These are phyloP conservation scores for Cromileptes altivelis DNA, from an alignment of 2,113 vertebrate species.

Conservation along the genomic window DNA sequence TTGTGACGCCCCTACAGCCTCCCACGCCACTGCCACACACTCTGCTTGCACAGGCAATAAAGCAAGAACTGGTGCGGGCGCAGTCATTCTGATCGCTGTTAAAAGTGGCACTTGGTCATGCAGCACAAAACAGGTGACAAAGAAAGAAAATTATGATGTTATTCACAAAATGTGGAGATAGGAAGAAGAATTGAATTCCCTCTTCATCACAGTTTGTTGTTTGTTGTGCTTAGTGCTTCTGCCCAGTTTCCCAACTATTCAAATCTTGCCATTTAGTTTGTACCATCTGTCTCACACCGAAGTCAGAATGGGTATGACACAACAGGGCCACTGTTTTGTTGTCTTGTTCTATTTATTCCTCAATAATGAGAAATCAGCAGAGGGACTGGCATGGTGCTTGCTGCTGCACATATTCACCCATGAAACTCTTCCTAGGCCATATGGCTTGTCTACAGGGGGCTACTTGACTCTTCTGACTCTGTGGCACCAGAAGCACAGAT, in stretches of 20 bases:
- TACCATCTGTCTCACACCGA: conserved; percentile 83
- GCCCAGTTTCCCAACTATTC: conserved; percentile 68
- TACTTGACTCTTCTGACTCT: conserved; percentile 75
- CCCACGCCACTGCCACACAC: conserved; percentile 70
- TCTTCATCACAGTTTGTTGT: conserved; percentile 60
- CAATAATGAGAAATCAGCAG: conserved; percentile 84
- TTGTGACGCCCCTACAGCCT: conserved; percentile 61
- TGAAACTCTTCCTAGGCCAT: conserved; percentile 79
- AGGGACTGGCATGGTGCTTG: conserved; percentile 74
- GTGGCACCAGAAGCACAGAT: conserved; percentile 59
- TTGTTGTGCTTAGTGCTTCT: conserved; percentile 67
- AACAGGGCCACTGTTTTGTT: conserved; percentile 80
- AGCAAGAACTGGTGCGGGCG: conserved; percentile 16
- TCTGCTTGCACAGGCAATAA: conserved; percentile 49
- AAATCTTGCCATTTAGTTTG: conserved; percentile 79
- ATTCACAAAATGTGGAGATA: conserved; percentile 41
- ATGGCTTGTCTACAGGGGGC: conserved; percentile 79
- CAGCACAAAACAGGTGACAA: conserved; percentile 45
- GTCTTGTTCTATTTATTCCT: conserved; percentile 86
- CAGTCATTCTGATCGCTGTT: conserved; percentile 47
- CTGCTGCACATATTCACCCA: conserved; percentile 72
- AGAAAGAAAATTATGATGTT: conserved; percentile 25
- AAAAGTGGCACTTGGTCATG: conserved; percentile 56
- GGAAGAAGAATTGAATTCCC: conserved; percentile 16
- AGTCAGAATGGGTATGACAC: conserved; percentile 80